Evolutionary conservation across 2,888 invertebrate genomes (phyloP), one percentile per base, ranked within the genome.

Genomic region (Alloscopus bannaensis): DNA sequence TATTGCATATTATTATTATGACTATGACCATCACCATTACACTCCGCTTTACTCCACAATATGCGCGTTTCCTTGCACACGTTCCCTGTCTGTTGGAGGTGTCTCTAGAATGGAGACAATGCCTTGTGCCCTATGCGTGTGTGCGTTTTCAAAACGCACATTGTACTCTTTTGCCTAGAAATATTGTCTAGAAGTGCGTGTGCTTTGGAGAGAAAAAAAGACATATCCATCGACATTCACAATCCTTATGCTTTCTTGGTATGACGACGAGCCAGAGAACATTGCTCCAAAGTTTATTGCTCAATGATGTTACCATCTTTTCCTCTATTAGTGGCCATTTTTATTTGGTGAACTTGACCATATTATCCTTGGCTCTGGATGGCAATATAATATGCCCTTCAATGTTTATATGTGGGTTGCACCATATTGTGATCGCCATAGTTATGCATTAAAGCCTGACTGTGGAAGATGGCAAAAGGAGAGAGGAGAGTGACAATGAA

Each of bases 1-100:
- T 76, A 68, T 66, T 75, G 66, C 59, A 47, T 71, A 75, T 60
- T 66, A 59, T 69, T 68, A 69, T 55, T 64, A 70, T 70, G 59
- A 59, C 55, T 16, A 57, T 62, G n/a, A n/a, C n/a, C 60, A 64
- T 64, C 59, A 57, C 42, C 24, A n/a, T n/a, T n/a, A n/a, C n/a
- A 47, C 52, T 66, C 40, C 42, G n/a, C 42, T 64, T 45, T 50
- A 42, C 42, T 42, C n/a, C 42, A 50, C 26, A 45, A 65, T 45
- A 6, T n/a, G n/a, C n/a, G n/a, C 59, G n/a, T 31, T 69, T 69
- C 57, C 57, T 69, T 42, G 55, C 50, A 47, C 68, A 40, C n/a
- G 16, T 28, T 24, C 47, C 47, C 16, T 62, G 11, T 24, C 31
- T 52, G 24, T 57, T 20, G 0, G 26, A 68, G 55, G 52, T n/a